Evolutionary conservation across 2,797 vertebrate genomes (phyloP).

Genomic region (Epinephelus malabaricus): DNA sequence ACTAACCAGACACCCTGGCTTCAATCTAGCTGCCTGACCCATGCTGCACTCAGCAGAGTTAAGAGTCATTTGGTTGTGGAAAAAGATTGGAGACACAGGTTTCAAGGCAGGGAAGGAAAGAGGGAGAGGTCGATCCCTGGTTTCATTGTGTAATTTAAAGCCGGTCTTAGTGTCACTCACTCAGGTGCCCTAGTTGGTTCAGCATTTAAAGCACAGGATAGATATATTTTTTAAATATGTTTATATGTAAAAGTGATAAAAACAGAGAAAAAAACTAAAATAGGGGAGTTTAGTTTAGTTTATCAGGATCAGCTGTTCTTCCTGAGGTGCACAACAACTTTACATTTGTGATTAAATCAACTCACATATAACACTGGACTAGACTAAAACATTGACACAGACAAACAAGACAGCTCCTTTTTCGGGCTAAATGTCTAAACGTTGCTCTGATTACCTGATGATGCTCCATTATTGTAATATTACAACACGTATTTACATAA

Average conservation of each 20-base stretch:
- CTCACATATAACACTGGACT: too few species aligned
- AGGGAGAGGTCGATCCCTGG: constrained; percentile 53
- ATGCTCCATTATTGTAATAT: too few species aligned
- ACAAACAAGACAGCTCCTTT: too few species aligned
- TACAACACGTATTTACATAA: too few species aligned
- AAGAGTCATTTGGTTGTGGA: constrained; percentile 74
- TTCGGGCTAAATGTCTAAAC: too few species aligned
- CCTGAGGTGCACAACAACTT: too few species aligned
- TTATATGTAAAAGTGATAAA: not conserved
- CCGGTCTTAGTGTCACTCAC: constrained; percentile 28
- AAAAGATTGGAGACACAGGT: constrained; percentile 61
- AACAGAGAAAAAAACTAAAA: not conserved
- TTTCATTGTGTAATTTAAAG: constrained; percentile 61
- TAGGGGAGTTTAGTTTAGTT: not conserved
- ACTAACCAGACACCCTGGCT: constrained; percentile 83
- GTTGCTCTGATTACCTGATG: too few species aligned
- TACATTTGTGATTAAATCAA: too few species aligned
- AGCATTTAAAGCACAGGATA: not conserved
- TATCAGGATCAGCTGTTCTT: too few species aligned
- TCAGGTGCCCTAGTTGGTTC: constrained; percentile 8
- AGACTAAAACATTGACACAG: too few species aligned
- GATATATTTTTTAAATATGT: not conserved
- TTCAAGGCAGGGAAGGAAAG: constrained; percentile 65
- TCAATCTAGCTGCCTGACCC: constrained; percentile 81
- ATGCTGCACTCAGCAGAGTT: constrained; percentile 77